phyloP scores from a whole-genome alignment of 1,140 invertebrate species.

The Anoplophora glabripennis region DNA sequence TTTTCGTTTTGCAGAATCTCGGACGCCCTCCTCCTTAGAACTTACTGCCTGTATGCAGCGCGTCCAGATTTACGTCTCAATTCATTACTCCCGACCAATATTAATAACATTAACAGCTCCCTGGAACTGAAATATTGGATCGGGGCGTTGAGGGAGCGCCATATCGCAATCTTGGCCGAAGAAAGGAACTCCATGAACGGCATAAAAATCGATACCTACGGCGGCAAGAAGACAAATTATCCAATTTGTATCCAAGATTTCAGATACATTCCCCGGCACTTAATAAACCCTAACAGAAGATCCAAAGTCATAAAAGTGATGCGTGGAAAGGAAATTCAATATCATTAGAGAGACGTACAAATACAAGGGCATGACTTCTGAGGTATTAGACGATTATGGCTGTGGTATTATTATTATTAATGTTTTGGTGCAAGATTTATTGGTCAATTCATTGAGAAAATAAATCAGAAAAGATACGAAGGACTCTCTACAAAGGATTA shows the following conservation, averaged over 20 bases:
- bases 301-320: constrained; percentile 24
- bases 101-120: constrained; percentile 5
- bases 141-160: neutral
- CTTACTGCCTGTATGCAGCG: too few relatives aligned
- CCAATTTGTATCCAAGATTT: constrained; percentile 31
- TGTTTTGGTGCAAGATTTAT: too few relatives aligned
- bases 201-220: constrained; percentile 13
- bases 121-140: constrained; percentile 4
- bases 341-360: constrained; percentile 4
- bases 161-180: constrained; percentile 1
- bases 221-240: constrained; percentile 28
- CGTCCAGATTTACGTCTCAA: neutral
- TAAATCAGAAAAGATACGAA: too few relatives aligned
- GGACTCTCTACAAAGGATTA: too few relatives aligned
- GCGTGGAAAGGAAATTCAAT: constrained; percentile 30
- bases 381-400: too few relatives aligned
- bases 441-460: too few relatives aligned
- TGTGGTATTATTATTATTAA: too few relatives aligned
- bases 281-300: constrained; percentile 22
- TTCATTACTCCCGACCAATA: constrained; percentile 2
- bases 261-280: constrained; percentile 28
- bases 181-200: constrained; percentile 1
- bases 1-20: too few relatives aligned
- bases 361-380: too few relatives aligned
- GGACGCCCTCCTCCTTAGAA: too few relatives aligned